phyloP scores from a whole-genome alignment of 2,888 invertebrate genomes.

The Brachyopa scutellaris region DNA sequence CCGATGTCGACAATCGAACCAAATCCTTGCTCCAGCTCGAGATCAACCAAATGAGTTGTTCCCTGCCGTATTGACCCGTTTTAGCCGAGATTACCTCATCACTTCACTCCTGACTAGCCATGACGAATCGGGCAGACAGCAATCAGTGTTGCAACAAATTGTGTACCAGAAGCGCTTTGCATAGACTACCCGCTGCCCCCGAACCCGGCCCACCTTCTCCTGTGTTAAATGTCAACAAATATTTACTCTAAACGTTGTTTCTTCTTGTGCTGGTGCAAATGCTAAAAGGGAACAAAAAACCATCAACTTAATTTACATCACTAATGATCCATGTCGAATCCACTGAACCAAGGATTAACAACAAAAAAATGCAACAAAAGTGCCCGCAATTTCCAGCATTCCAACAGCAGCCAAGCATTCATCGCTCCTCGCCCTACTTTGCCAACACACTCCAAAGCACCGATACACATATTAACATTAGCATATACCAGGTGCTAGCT shows the following conservation, averaged over 20 bases:
- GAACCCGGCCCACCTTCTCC: background rate
- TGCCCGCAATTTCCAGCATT: constrained; percentile 61
- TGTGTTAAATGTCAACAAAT: constrained; percentile 41
- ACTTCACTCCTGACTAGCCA: constrained; percentile 27
- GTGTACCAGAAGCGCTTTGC: constrained; percentile 1
- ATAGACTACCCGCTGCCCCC: background rate
- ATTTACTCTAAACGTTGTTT: background rate
- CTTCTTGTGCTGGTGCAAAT: constrained; percentile 40
- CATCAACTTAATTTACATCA: constrained; percentile 64
- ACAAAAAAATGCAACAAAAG: constrained; percentile 62
- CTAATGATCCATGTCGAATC: constrained; percentile 71
- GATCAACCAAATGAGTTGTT: constrained; percentile 2
- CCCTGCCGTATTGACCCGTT: background rate
- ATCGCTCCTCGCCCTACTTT: constrained; percentile 57
- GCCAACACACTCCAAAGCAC: constrained; percentile 52
- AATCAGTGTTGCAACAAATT: constrained; percentile 44
- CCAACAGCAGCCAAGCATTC: constrained; percentile 50
- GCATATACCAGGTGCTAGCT: constrained; percentile 56
- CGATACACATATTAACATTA: constrained; percentile 16
- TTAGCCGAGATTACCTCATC: constrained; percentile 30
- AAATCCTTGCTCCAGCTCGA: no score
- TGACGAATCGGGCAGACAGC: constrained; percentile 35
- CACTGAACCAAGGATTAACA: constrained; percentile 62
- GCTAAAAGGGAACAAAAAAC: no score
- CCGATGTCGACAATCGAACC: no score